Evolutionary conservation across 2,113 vertebrate species (phyloP).

Genomic region (Vimba vimba): DNA sequence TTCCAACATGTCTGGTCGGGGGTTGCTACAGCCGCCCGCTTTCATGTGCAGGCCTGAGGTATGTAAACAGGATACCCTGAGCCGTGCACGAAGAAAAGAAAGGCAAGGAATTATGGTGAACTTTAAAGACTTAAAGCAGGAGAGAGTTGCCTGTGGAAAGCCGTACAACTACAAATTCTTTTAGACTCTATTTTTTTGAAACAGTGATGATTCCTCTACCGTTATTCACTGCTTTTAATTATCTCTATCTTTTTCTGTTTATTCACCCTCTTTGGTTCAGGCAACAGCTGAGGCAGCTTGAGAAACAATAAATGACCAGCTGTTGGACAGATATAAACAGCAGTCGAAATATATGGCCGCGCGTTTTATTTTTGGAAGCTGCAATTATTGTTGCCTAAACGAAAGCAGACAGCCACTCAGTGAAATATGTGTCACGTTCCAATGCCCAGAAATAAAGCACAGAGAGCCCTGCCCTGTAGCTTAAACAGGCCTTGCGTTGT

Average conservation of each 20-base stretch:
- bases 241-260: conserved; percentile 1
- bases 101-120: conserved; percentile 29
- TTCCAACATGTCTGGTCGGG: conserved; percentile 55
- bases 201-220: background rate
- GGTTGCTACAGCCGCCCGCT: conserved; percentile 17
- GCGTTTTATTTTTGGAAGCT: conserved; percentile 45
- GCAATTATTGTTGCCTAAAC: conserved; percentile 42
- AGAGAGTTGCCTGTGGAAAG: background rate
- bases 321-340: conserved; percentile 40
- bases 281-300: conserved; percentile 41
- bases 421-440: conserved; percentile 39
- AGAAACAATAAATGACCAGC: conserved; percentile 51
- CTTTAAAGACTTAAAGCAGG: conserved; percentile 28
- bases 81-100: conserved; percentile 22
- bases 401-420: conserved; percentile 26
- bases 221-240: background rate
- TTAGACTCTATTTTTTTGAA: background rate
- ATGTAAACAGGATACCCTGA: conserved; percentile 64
- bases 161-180: no score
- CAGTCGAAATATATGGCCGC: conserved; percentile 33
- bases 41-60: conserved; percentile 56
- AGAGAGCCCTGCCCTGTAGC: conserved; percentile 1
- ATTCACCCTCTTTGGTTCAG: background rate
- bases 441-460: conserved; percentile 11
- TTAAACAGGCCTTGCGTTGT: background rate